Evolutionary conservation across 1,140 invertebrate genomes (phyloP).

Genomic region (Atta colombica): DNA sequence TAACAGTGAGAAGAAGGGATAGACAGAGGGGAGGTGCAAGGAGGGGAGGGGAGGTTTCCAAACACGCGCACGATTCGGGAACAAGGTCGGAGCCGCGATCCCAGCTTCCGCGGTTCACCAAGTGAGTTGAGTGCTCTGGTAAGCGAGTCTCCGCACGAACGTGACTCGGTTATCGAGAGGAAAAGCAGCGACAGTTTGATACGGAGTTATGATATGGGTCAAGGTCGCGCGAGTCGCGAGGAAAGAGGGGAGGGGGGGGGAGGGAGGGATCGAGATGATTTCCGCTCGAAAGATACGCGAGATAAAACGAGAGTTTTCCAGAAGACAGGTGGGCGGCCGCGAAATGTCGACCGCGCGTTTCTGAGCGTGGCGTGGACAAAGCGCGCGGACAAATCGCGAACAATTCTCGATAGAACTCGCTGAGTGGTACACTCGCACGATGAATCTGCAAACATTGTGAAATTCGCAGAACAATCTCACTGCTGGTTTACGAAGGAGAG

Average conservation of each 20-base stretch:
- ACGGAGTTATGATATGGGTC: slow-evolving; percentile 17
- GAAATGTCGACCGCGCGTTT: background rate
- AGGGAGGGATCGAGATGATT: background rate
- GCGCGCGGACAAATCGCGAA: background rate
- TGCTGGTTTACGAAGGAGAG: background rate
- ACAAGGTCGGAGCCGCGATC: slow-evolving; percentile 14
- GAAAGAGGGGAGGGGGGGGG: background rate
- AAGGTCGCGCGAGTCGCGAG: slow-evolving; percentile 11
- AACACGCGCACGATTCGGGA: slow-evolving; percentile 20
- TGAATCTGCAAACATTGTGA: slow-evolving; percentile 12
- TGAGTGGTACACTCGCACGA: background rate
- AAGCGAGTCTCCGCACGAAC: slow-evolving; percentile 23
- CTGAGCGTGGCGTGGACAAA: background rate
- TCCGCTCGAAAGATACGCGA: background rate
- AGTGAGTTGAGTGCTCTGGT: no score
- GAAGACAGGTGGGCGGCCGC: background rate
- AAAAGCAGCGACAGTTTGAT: slow-evolving; percentile 30
- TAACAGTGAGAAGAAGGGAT: background rate
- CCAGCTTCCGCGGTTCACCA: background rate
- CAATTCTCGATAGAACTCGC: background rate
- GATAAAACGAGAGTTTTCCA: background rate
- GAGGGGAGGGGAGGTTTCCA: background rate
- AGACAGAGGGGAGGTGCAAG: background rate
- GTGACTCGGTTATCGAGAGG: slow-evolving; percentile 43
- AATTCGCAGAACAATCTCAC: slow-evolving; percentile 60